Evolutionary conservation across 1,140 invertebrate genomes (phyloP).

Genomic region (Venustaconcha ellipsiformis): DNA sequence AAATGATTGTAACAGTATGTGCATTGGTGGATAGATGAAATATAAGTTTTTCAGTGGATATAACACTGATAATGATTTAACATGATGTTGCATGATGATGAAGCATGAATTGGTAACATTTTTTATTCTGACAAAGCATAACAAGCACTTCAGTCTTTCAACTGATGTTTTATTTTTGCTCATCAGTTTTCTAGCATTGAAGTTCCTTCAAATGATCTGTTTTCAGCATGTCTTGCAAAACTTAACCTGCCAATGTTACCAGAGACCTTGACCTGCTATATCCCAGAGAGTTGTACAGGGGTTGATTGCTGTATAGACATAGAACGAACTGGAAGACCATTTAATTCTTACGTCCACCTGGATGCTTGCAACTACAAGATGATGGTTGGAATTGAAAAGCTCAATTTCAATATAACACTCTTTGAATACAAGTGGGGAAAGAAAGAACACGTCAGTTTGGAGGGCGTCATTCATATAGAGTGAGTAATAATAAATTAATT

Average conservation of each 20-base stretch:
- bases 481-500: too few relatives aligned
- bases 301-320: conserved; percentile 35
- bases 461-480: too few relatives aligned
- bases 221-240: conserved; percentile 17
- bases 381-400: conserved; percentile 31
- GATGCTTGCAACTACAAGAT: conserved; percentile 20
- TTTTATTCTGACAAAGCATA: too few relatives aligned
- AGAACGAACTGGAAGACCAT: conserved; percentile 4
- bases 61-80: too few relatives aligned
- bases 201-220: background rate
- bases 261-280: conserved; percentile 6
- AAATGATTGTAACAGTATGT: too few relatives aligned
- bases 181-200: background rate
- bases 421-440: conserved; percentile 25
- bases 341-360: conserved; percentile 13
- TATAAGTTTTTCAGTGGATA: too few relatives aligned
- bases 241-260: conserved; percentile 9
- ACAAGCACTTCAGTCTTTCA: too few relatives aligned
- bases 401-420: conserved; percentile 16
- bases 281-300: conserved; percentile 17
- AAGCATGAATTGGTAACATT: too few relatives aligned
- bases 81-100: too few relatives aligned
- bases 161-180: too few relatives aligned
- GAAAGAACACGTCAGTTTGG: background rate
- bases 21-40: too few relatives aligned